These are phyloP conservation scores for Dioctria rufipes DNA, from an alignment of 2,888 invertebrate genomes.

Conservation along the genomic window DNA sequence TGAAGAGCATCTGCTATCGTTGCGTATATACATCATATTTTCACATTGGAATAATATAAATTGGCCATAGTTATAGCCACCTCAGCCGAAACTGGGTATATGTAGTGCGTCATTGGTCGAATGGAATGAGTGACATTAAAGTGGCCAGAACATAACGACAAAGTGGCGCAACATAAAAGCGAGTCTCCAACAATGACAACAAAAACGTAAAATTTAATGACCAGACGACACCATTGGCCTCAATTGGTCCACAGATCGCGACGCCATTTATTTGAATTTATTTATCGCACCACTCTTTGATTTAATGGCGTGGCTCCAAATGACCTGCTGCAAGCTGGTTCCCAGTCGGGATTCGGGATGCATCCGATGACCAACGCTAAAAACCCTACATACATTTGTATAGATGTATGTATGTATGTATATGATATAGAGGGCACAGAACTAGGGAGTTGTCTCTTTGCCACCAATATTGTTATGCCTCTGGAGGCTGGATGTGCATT, in stretches of 20 bases:
- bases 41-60: constrained; percentile 28
- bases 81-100: not conserved
- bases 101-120: constrained; percentile 18
- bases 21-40: constrained; percentile 20
- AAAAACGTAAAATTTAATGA: constrained; percentile 52
- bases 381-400: no score
- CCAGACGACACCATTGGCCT: constrained; percentile 54
- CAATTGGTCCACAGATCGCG: constrained; percentile 53
- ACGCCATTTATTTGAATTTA: constrained; percentile 52
- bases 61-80: constrained; percentile 33
- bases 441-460: no score
- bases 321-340: constrained; percentile 44
- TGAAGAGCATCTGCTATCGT: not conserved
- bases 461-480: not conserved
- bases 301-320: constrained; percentile 49
- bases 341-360: constrained; percentile 15
- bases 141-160: constrained; percentile 17
- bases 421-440: no score
- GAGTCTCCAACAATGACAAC: constrained; percentile 22
- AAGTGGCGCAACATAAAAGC: constrained; percentile 39
- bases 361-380: not conserved
- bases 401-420: not conserved
- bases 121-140: constrained; percentile 15
- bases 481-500: constrained; percentile 27
- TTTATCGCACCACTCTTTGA: constrained; percentile 50